These are phyloP conservation scores for Ceraclea dissimilis DNA, from an alignment of 2,888 invertebrate species.

Conservation along the genomic window DNA sequence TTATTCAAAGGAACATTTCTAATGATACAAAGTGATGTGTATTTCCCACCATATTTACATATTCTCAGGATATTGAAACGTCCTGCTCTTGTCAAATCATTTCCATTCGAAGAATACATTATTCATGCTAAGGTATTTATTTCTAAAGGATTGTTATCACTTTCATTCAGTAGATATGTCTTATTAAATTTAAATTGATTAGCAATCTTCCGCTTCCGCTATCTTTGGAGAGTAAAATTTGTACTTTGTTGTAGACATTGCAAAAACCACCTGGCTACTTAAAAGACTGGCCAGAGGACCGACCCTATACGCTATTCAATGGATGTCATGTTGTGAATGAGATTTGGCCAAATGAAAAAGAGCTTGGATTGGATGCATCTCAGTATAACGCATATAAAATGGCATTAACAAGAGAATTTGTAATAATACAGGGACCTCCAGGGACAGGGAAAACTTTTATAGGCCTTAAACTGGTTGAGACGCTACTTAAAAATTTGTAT, in stretches of 20 bases:
- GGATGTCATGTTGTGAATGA: neutral
- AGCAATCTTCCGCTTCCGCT: no score
- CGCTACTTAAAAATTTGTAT: conserved; percentile 56
- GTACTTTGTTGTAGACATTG: neutral
- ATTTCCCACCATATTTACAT: conserved; percentile 73
- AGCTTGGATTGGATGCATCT: conserved; percentile 53
- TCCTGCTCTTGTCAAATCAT: conserved; percentile 43
- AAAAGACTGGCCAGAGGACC: neutral
- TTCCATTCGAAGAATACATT: conserved; percentile 64
- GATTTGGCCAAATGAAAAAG: conserved; percentile 42
- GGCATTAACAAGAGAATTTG: conserved; percentile 64
- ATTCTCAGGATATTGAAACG: conserved; percentile 60
- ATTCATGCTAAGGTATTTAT: conserved; percentile 45
- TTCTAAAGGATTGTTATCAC: neutral
- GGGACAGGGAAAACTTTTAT: conserved; percentile 83
- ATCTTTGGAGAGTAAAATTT: no score
- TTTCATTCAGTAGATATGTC: neutral
- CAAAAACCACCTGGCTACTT: neutral
- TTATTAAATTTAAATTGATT: neutral
- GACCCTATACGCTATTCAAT: neutral
- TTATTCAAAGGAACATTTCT: conserved; percentile 31
- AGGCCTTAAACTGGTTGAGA: conserved; percentile 65
- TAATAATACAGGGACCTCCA: conserved; percentile 79
- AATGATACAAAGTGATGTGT: conserved; percentile 72
- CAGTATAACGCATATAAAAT: conserved; percentile 61